A percentile compares a stretch with the other conserved stretches of the same genome.
Evolutionary conservation across 2,113 vertebrate genomes (phyloP).

Genomic region (Sminthopsis crassicaudata): DNA sequence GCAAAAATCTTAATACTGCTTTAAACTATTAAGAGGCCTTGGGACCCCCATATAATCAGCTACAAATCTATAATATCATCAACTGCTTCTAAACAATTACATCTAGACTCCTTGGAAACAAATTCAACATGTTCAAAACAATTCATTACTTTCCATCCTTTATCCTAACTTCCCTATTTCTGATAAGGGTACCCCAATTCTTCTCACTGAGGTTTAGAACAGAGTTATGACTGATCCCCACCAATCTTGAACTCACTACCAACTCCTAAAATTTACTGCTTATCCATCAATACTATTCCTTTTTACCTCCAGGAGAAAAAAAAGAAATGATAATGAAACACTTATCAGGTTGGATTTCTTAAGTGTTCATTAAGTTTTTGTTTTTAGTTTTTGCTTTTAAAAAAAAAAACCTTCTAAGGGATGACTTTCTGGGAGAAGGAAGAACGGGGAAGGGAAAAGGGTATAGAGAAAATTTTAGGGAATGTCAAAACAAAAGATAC

Average conservation of each 20-base stretch:
- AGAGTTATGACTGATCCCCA: neutral
- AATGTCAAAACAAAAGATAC: neutral
- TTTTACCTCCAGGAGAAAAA: neutral
- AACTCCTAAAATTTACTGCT: neutral
- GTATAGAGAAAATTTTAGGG: neutral
- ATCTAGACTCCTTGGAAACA: neutral
- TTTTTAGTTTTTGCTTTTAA: neutral
- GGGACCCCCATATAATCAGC: neutral
- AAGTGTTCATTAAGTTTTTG: neutral
- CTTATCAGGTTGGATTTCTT: neutral
- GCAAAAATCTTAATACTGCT: neutral
- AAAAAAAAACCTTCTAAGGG: neutral
- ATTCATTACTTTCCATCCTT: neutral
- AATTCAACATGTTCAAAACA: neutral
- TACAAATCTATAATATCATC: neutral
- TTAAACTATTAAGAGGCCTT: neutral
- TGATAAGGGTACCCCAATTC: neutral
- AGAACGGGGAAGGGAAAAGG: neutral
- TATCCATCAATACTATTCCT: neutral
- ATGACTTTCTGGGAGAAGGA: neutral
- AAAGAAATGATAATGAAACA: neutral
- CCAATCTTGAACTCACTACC: neutral
- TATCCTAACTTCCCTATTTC: neutral
- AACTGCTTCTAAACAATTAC: neutral
- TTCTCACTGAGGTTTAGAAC: neutral